Base-by-base conservation (phyloP, 2,113 vertebrate genomes). In the Noctilio leporinus region DNA sequence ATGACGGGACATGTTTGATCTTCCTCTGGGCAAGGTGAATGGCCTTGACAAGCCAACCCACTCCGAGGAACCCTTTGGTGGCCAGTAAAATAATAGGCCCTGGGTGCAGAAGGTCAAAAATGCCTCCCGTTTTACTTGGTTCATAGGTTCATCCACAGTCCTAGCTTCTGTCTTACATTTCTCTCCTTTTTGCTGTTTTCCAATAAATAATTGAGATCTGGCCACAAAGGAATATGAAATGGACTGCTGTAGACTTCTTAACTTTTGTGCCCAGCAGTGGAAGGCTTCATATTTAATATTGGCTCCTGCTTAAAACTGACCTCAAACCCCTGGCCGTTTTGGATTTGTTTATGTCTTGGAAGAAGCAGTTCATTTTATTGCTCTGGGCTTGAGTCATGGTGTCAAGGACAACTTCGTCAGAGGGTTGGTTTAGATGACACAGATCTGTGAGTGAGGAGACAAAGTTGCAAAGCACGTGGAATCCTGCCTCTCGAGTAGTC, bases 81-180 rank as follows among this genome's bases (percentile, higher is more conserved):
- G 45, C 67, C 84, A 33, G 49, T 20, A 11, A 28, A 14, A 17
- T 10, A 14, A 17, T 10, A 12, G 24, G 43, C n/a, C 59, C 26
- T 10, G 11, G 10, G 38, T 8, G 1, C 7, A 0, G 7, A 11
- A 82, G 45, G 14, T 49, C 65, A 64, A 1, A 80, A 33, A n/a
- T 30, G 22, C 30, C 85, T 59, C 30, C 10, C 0, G 0, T 55
- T 91, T 80, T 35, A 92, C 51, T 19, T 69, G 57, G 53, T 94
- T 81, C 38, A 55, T 11, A 40, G 64, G 84, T 35, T 28, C 84
- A 12, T 96, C 92, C 81, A 89, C 72, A 72, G 43, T 75, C 92
- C 57, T 53, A 59, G 86, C 88, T 96, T 97, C 75, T 95, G 67
- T 95, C 95, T 87, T 87, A 72, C 97, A 59, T 51, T 67, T 33